A percentile compares a stretch with the other conserved stretches of the same genome.
Evolutionary conservation across 1,140 invertebrate genomes (phyloP).

Genomic region (Achatina immaculata): DNA sequence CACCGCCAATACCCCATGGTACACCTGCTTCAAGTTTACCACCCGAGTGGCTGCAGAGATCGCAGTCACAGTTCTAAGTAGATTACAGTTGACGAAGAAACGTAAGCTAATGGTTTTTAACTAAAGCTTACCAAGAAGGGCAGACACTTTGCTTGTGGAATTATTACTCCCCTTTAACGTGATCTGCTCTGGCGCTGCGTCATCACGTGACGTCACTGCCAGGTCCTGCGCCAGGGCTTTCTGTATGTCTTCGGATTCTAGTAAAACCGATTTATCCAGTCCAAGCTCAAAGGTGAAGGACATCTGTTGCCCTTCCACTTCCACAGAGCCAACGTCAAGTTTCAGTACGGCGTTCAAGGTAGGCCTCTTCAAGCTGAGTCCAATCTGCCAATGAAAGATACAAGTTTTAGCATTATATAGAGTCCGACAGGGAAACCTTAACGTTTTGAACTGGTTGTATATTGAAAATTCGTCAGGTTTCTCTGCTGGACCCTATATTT

Average conservation of each 20-base stretch:
- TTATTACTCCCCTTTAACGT: neutral
- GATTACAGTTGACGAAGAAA: neutral
- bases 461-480: neutral
- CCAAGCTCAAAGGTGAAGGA: neutral
- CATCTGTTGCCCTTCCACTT: constrained; percentile 3
- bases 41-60: neutral
- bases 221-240: neutral
- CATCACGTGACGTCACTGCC: neutral
- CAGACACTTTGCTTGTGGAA: neutral
- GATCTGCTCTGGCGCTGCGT: neutral
- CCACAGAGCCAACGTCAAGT: neutral
- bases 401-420: neutral
- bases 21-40: neutral
- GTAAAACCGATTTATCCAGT: neutral
- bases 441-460: neutral
- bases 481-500: neutral
- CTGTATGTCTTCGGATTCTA: neutral
- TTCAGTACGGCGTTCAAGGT: neutral
- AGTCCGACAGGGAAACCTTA: neutral
- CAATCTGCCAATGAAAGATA: neutral
- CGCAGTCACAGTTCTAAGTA: neutral
- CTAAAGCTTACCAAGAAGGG: constrained; percentile 8
- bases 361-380: neutral
- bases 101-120: neutral
- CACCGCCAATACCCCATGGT: neutral